Evolutionary conservation across 2,797 vertebrate genomes (phyloP), one percentile per base, ranked within the genome.

Genomic region (Microctenopoma lineatum): DNA sequence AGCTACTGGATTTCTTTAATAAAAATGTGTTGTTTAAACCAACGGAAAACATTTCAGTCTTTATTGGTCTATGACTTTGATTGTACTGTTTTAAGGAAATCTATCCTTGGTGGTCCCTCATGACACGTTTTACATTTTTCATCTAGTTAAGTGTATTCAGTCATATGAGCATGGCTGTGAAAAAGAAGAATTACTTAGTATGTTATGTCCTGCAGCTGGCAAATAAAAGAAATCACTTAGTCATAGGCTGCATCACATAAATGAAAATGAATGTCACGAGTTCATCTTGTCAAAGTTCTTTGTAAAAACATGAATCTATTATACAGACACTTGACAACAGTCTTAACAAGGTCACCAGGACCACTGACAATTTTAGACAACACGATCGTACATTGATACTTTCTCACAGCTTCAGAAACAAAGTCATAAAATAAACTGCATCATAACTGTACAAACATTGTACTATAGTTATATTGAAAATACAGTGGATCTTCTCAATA

Each of bases 231-330:
- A 64, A 48, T 75, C 64, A 68, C 72, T 77, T 67, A 51, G 75
- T 70, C 34, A 15, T 47, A 44, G 27, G 44, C 48, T 71, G 64
- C 66, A 67, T 48, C 16, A 75, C 15, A 2, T 78, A 74, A 81
- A 56, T 62, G 48, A 75, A 61, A 77, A 70, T 34, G 44, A 83
- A 65, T 61, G 70, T 36, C 53, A 67, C 59, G 52, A 81, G 64
- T 66, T 84, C 45, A 65, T 80, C 71, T 76, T 60, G 77, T 63
- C 81, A 91, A 92, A 92, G 90, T 92, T 89, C 89, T 87, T 87
- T 66, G 65, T 84, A 83, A 89, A 89, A 87, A 87, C 69, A 72
- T 70, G 46, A 80, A 84, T 38, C 53, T 73, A 58, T 61, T 70
- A 66, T 52, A 63, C 70, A 85, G 71, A 77, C 69, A 66, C 60